Evolutionary conservation across 2,888 invertebrate genomes (phyloP).

Genomic region (Phymatocera aterrima): DNA sequence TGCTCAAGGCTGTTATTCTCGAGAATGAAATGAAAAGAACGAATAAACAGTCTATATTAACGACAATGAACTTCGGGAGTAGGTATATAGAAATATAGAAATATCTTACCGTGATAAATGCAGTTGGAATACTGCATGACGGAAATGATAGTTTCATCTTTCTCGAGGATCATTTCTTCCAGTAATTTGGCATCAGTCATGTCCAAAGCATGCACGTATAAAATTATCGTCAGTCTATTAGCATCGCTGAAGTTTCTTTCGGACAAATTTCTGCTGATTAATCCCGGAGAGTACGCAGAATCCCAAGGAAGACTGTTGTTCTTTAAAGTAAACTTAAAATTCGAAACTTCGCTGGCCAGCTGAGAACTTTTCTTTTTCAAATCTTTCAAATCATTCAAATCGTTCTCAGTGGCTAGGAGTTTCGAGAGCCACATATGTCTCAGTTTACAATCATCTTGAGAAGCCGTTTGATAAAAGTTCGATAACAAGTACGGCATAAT

Average conservation of each 20-base stretch:
- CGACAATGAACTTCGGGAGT: too few relatives aligned
- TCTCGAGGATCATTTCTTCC: conserved; percentile 59
- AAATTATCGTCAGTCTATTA: conserved; percentile 74
- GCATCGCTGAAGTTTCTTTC: conserved; percentile 57
- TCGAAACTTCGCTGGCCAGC: conserved; percentile 53
- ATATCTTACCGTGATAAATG: conserved; percentile 68
- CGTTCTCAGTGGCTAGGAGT: conserved; percentile 46
- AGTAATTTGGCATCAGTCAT: conserved; percentile 49
- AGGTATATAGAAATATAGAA: too few relatives aligned
- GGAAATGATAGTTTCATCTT: conserved; percentile 68
- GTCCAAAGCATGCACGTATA: conserved; percentile 74
- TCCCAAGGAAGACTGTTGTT: conserved; percentile 61
- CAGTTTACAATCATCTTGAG: conserved; percentile 67
- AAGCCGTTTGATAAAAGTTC: conserved; percentile 73
- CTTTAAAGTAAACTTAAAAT: conserved; percentile 47
- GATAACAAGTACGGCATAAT: conserved; percentile 69
- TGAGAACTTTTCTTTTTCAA: conserved; percentile 50
- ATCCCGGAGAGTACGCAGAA: conserved; percentile 51
- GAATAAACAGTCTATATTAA: too few relatives aligned
- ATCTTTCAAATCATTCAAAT: conserved; percentile 47
- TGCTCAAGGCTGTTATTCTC: too few relatives aligned
- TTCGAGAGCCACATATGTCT: conserved; percentile 65
- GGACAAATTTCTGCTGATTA: conserved; percentile 46
- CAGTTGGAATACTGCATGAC: conserved; percentile 76
- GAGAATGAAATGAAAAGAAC: too few relatives aligned